Conservation (phyloP, 2,888 invertebrate genomes). For the Microctonus aethiopoides region DNA sequence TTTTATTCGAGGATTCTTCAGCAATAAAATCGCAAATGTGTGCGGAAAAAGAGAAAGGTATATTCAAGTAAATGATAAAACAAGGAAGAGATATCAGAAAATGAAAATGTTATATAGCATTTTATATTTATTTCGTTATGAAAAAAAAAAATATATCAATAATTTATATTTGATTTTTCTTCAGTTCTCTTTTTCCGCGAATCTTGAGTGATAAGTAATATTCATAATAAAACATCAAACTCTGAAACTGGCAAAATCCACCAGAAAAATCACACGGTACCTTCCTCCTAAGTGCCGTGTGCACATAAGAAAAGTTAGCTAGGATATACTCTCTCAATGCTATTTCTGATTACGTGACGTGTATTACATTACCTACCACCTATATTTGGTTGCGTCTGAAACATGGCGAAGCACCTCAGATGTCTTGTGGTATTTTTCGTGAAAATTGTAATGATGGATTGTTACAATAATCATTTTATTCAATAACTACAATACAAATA, state of each 20-base stretch:
- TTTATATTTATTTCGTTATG: too few relatives aligned
- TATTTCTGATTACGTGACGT: slow-evolving; percentile 71
- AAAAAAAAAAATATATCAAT: too few relatives aligned
- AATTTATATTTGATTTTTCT: too few relatives aligned
- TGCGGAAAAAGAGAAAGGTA: background rate
- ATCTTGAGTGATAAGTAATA: too few relatives aligned
- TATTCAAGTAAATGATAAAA: background rate
- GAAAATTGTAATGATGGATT: slow-evolving; percentile 11
- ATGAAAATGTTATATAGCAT: background rate
- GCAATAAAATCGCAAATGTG: too few relatives aligned
- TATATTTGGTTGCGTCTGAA: slow-evolving; percentile 69
- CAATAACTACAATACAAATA: background rate
- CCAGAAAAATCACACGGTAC: slow-evolving; percentile 8
- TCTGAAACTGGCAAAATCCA: background rate
- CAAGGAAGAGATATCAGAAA: background rate
- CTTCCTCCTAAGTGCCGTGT: slow-evolving; percentile 66
- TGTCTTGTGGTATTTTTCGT: slow-evolving; percentile 27
- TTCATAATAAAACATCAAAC: slow-evolving; percentile 20
- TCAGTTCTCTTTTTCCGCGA: background rate
- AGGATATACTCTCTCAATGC: slow-evolving; percentile 65
- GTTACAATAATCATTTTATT: too few relatives aligned
- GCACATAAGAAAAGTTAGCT: slow-evolving; percentile 65
- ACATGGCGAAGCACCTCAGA: slow-evolving; percentile 36
- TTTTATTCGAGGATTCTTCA: background rate
- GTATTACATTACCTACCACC: slow-evolving; percentile 70